phyloP scores from a whole-genome alignment of 2,888 invertebrate genomes.

The Gandaritis pyraliata region DNA sequence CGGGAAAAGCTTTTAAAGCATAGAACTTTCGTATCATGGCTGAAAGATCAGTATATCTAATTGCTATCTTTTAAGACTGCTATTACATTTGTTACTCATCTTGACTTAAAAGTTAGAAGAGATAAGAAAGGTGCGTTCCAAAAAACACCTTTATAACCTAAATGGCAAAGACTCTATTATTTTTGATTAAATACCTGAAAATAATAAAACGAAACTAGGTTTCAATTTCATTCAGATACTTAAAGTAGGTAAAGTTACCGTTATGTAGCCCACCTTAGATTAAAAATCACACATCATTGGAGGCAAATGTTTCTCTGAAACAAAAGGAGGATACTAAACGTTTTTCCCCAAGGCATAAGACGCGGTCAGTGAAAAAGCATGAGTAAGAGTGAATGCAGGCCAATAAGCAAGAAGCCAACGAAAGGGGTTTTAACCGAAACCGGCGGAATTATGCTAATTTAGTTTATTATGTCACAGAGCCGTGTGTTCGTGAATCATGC shows the following conservation, averaged over 20 bases:
- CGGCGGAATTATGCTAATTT: conserved; percentile 75
- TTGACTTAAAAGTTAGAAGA: no score
- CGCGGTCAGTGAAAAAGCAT: conserved; percentile 32
- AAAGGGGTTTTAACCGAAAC: conserved; percentile 64
- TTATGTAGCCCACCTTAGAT: background rate
- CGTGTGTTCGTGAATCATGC: conserved; percentile 76
- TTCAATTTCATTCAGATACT: no score
- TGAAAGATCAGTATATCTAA: background rate
- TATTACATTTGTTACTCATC: no score
- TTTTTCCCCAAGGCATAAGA: conserved; percentile 26
- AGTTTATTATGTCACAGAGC: conserved; percentile 79
- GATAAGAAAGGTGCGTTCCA: no score
- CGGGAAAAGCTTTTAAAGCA: conserved; percentile 17
- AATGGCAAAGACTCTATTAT: no score
- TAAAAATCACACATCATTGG: background rate
- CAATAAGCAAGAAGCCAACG: conserved; percentile 49
- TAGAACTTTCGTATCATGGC: conserved; percentile 2
- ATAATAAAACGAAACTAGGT: no score
- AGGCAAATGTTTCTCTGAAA: conserved; percentile 39
- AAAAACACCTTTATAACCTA: no score
- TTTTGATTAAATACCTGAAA: no score
- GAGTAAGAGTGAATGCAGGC: conserved; percentile 55
- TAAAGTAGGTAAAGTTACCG: background rate
- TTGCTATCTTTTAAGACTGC: no score
- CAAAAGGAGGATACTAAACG: conserved; percentile 19